A percentile compares a stretch with the other conserved stretches of the same genome.
Conservation (phyloP, 2,113 vertebrate genomes). For the Aramus guarauna region DNA sequence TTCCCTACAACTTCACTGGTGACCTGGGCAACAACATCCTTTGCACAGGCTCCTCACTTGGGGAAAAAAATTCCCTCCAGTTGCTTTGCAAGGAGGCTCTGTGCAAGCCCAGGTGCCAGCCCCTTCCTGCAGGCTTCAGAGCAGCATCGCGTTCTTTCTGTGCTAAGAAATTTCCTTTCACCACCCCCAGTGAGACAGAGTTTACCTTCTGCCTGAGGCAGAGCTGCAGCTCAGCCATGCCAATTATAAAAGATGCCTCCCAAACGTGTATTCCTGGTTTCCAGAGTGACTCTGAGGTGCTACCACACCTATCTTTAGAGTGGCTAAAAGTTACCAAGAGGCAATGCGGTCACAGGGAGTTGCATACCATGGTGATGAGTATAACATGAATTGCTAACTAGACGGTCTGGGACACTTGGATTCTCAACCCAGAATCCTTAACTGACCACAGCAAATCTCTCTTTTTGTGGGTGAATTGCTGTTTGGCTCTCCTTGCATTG, state of each 20-base stretch:
- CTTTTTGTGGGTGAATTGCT: neutral
- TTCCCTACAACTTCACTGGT: neutral
- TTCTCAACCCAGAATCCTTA: neutral
- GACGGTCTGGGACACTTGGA: neutral
- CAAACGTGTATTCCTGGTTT: constrained; percentile 64
- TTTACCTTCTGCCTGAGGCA: constrained; percentile 45
- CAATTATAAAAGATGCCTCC: constrained; percentile 61
- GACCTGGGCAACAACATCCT: neutral
- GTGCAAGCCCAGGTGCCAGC: neutral
- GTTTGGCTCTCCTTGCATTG: neutral
- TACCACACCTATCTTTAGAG: constrained; percentile 37
- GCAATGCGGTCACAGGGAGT: constrained; percentile 2
- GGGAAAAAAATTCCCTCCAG: neutral
- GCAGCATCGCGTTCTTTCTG: neutral
- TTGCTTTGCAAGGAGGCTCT: neutral
- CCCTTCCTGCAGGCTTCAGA: neutral
- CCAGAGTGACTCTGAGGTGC: constrained; percentile 15
- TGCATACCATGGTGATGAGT: neutral
- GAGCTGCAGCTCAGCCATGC: constrained; percentile 34
- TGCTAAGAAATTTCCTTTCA: constrained; percentile 28
- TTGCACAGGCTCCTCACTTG: neutral
- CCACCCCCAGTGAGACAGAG: constrained; percentile 3
- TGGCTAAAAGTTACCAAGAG: constrained; percentile 24
- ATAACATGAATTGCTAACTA: neutral
- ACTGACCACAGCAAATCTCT: neutral